A percentile compares a stretch with the other conserved stretches of the same genome.
Conservation (phyloP, 2,113 vertebrate species). For the Bubo blakistoni region DNA sequence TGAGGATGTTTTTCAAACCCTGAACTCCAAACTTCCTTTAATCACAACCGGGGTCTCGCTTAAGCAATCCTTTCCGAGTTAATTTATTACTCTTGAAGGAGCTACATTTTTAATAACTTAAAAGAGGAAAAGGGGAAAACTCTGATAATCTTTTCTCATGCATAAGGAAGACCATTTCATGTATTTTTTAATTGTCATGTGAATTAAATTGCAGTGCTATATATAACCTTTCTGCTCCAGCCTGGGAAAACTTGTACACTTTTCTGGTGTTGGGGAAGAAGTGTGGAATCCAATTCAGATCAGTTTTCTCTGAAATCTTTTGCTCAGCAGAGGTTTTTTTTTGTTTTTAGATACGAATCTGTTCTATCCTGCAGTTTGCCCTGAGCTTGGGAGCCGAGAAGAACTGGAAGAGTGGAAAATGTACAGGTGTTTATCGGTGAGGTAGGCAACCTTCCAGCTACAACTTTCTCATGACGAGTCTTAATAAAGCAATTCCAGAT, state of each 20-base stretch:
- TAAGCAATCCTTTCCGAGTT: not conserved
- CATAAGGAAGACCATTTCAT: constrained; percentile 4
- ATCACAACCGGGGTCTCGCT: constrained; percentile 15
- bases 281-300: not conserved
- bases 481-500: not conserved
- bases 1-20: not conserved
- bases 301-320: not conserved
- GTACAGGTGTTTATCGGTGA: not conserved
- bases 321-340: not conserved
- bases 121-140: constrained; percentile 25
- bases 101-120: constrained; percentile 57
- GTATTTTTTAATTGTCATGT: constrained; percentile 36
- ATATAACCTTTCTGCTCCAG: constrained; percentile 10
- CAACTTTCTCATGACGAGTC: not conserved
- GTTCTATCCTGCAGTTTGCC: not conserved
- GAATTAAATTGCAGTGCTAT: constrained; percentile 17
- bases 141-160: constrained; percentile 32
- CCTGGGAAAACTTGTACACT: not conserved
- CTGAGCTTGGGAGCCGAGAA: not conserved
- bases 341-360: not conserved
- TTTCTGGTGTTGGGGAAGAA: not conserved
- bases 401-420: not conserved
- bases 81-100: constrained; percentile 50
- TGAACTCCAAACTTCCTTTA: constrained; percentile 29
- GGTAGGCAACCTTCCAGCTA: not conserved